These are phyloP conservation scores for Eurytoma californica DNA, from an alignment of 2,888 invertebrate species.

Conservation along the genomic window DNA sequence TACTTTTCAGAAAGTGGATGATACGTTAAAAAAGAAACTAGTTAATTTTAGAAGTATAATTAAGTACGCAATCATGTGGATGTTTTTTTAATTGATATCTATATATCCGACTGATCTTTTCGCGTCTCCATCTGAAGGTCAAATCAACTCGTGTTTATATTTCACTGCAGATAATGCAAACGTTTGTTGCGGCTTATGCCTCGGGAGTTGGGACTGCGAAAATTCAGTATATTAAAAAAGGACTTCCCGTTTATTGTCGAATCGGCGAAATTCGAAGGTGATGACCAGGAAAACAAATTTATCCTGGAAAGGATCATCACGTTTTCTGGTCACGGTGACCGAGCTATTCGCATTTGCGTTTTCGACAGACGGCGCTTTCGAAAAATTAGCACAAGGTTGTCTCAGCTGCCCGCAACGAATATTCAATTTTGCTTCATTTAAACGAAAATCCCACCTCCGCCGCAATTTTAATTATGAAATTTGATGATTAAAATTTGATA, in stretches of 20 bases:
- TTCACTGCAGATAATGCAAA: constrained; percentile 8
- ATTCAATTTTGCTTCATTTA: too few species aligned
- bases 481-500: too few species aligned
- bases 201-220: background rate
- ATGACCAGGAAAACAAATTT: background rate
- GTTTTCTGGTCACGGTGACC: background rate
- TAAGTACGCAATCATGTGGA: too few species aligned
- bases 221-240: background rate
- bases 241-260: background rate
- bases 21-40: too few species aligned
- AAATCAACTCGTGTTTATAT: constrained; percentile 21
- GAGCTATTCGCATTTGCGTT: background rate
- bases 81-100: too few species aligned
- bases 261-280: background rate
- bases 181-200: background rate
- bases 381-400: constrained; percentile 40
- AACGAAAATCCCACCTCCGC: too few species aligned
- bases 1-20: too few species aligned
- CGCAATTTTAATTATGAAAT: too few species aligned
- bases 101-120: too few species aligned
- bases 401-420: background rate
- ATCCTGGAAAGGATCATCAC: background rate
- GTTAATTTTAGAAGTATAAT: too few species aligned
- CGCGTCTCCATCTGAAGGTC: background rate
- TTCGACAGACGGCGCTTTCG: constrained; percentile 20